A percentile compares a stretch with the other conserved stretches of the same genome.
phyloP scores from a whole-genome alignment of 37 sponge, comb jelly and placozoan species.

The Oopsacas minuta region DNA sequence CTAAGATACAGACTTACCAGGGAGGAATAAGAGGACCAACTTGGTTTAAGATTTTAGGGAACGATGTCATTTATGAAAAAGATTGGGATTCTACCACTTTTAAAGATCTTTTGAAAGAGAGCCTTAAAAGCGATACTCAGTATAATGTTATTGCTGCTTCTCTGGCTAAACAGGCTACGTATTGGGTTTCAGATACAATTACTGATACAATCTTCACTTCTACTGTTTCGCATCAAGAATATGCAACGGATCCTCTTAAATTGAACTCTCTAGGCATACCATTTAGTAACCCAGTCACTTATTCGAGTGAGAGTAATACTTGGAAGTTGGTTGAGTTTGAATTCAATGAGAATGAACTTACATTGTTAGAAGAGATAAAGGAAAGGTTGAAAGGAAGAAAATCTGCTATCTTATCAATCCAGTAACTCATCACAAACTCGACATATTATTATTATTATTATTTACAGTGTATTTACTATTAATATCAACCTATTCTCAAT shows the following conservation, averaged over 20 bases:
- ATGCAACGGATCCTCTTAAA: not conserved
- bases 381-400: not conserved
- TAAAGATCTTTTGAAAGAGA: not conserved
- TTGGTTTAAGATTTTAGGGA: not conserved
- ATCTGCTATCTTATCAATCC: not conserved
- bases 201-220: not conserved
- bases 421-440: not conserved
- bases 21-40: not conserved
- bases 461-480: no score
- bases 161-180: not conserved
- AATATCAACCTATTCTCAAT: no score
- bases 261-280: not conserved
- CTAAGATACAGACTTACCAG: not conserved
- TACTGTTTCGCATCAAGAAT: slow-evolving; percentile 1
- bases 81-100: not conserved
- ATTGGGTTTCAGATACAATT: not conserved
- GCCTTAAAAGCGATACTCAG: not conserved
- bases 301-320: not conserved
- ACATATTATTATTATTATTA: no score
- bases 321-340: not conserved
- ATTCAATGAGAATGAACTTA: not conserved
- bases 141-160: not conserved
- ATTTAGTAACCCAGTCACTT: not conserved
- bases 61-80: not conserved
- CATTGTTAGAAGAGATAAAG: not conserved